These are phyloP conservation scores for Nemotelus pantherinus DNA, from an alignment of 2,888 invertebrate genomes.

Conservation along the genomic window DNA sequence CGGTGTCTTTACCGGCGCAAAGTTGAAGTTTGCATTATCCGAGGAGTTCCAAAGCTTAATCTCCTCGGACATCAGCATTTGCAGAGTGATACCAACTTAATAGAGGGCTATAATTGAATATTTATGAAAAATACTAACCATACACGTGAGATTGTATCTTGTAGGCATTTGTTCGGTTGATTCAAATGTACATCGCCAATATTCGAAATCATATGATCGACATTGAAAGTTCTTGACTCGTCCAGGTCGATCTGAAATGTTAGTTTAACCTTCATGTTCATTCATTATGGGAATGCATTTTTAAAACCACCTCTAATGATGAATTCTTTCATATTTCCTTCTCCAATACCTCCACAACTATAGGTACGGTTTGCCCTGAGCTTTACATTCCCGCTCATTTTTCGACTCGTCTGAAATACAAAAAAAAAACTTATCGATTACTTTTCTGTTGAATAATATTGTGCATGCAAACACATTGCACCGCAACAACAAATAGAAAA, in stretches of 20 bases:
- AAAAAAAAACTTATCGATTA: too few relatives aligned
- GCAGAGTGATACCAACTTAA: too few relatives aligned
- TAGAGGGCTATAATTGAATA: too few relatives aligned
- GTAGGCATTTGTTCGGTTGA: slow-evolving; percentile 6
- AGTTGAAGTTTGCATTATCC: too few relatives aligned
- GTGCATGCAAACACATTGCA: too few relatives aligned
- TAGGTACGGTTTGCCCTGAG: not conserved
- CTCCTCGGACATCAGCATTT: too few relatives aligned
- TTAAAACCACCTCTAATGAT: slow-evolving; percentile 19
- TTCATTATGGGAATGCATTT: not conserved
- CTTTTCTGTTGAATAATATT: too few relatives aligned
- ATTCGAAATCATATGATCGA: slow-evolving; percentile 5
- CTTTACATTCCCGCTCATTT: not conserved
- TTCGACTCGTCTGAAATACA: too few relatives aligned
- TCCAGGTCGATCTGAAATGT: not conserved
- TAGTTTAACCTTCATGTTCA: not conserved
- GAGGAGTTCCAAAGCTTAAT: too few relatives aligned
- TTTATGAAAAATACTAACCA: not conserved
- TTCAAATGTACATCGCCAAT: slow-evolving; percentile 21
- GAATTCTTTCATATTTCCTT: slow-evolving; percentile 1
- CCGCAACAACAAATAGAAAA: too few relatives aligned
- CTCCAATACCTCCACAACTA: not conserved
- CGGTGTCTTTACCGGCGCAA: too few relatives aligned
- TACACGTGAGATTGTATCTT: not conserved
- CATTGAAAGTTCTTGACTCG: slow-evolving; percentile 8